Conservation (phyloP, 1,140 invertebrate genomes). For the Spodoptera litura region DNA sequence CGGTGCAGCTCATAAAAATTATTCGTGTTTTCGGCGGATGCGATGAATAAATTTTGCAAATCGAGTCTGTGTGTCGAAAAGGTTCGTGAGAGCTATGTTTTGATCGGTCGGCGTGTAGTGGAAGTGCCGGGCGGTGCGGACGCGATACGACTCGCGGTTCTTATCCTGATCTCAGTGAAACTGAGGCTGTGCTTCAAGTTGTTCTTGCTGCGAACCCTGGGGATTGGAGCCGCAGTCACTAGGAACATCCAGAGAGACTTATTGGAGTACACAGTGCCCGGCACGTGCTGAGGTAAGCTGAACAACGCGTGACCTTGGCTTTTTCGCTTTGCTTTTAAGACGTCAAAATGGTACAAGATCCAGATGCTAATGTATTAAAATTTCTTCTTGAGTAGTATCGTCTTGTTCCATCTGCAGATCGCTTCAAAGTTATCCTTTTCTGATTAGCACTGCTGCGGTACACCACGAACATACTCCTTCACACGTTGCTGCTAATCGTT, state of each 20-base stretch:
- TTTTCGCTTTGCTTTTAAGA: slow-evolving; percentile 43
- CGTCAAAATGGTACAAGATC: slow-evolving; percentile 16
- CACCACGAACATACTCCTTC: slow-evolving; percentile 45
- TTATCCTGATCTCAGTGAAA: slow-evolving; percentile 65
- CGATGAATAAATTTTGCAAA: slow-evolving; percentile 86
- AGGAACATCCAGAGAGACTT: slow-evolving; percentile 54
- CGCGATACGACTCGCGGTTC: slow-evolving; percentile 66
- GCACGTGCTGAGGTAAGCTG: slow-evolving; percentile 77
- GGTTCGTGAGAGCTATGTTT: slow-evolving; percentile 82
- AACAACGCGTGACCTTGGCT: slow-evolving; percentile 53
- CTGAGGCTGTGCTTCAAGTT: slow-evolving; percentile 61
- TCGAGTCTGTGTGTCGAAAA: slow-evolving; percentile 83
- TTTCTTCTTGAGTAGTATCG: slow-evolving; percentile 28
- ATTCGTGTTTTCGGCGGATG: slow-evolving; percentile 82
- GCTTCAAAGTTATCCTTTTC: slow-evolving; percentile 35
- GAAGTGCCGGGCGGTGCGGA: slow-evolving; percentile 73
- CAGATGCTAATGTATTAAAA: slow-evolving; percentile 30
- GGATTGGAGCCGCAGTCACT: slow-evolving; percentile 49
- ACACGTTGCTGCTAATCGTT: slow-evolving; percentile 44
- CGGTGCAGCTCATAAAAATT: slow-evolving; percentile 79
- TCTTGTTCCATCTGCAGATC: slow-evolving; percentile 14
- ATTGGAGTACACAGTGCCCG: slow-evolving; percentile 60
- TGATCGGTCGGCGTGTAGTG: slow-evolving; percentile 78
- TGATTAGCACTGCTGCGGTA: slow-evolving; percentile 44
- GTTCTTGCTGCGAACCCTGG: slow-evolving; percentile 48